phyloP scores from a whole-genome alignment of 2,113 vertebrate genomes.

The Oncorhynchus tshawytscha region DNA sequence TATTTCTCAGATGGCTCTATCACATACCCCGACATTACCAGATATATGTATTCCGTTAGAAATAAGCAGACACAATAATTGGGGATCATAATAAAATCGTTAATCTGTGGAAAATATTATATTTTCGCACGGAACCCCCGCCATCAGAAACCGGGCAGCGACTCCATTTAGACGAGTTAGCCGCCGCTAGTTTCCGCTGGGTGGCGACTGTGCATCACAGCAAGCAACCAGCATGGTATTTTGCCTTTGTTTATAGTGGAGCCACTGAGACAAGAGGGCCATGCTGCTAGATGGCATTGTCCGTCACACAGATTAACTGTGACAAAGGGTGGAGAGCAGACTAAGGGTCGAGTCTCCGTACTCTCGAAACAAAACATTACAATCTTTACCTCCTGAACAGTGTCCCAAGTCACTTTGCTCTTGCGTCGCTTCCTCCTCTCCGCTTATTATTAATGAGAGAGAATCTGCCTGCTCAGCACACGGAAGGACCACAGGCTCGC shows the following conservation, averaged over 20 bases:
- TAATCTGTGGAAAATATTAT: conserved; percentile 1
- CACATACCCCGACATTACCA: neutral
- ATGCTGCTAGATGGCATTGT: conserved; percentile 74
- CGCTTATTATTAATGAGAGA: conserved; percentile 77
- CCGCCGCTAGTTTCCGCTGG: conserved; percentile 47
- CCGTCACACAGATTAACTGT: conserved; percentile 68
- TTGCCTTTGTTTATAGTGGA: conserved; percentile 81
- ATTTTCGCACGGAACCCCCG: conserved; percentile 14
- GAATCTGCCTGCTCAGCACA: conserved; percentile 66
- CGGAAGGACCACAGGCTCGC: conserved; percentile 66
- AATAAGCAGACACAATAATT: neutral
- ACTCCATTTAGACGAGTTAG: conserved; percentile 1
- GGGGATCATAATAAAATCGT: neutral
- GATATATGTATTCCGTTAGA: neutral
- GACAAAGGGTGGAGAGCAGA: conserved; percentile 51
- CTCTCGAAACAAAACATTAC: conserved; percentile 10
- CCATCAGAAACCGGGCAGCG: neutral
- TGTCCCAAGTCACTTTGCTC: conserved; percentile 54
- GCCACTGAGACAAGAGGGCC: conserved; percentile 74
- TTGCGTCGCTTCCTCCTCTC: conserved; percentile 70
- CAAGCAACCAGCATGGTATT: conserved; percentile 62
- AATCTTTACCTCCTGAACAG: conserved; percentile 56
- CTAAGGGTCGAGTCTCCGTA: conserved; percentile 19
- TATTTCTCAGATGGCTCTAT: too few relatives aligned
- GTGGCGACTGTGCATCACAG: conserved; percentile 53